Evolutionary conservation across 2,113 vertebrate genomes (phyloP).

Genomic region (Arizona elegans): DNA sequence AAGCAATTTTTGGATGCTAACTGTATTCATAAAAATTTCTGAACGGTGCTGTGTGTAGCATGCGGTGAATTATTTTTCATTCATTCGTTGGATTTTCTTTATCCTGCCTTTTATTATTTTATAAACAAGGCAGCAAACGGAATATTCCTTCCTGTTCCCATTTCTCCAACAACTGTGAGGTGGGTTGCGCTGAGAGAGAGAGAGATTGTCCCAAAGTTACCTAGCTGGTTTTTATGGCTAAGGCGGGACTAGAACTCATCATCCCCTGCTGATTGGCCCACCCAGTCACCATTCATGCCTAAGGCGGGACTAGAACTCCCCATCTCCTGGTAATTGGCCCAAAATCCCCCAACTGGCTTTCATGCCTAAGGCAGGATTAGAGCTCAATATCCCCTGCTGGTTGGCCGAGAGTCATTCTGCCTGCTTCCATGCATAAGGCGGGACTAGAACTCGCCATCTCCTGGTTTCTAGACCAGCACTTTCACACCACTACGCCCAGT

Average conservation of each 20-base stretch:
- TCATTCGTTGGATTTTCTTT: not conserved
- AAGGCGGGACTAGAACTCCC: no score
- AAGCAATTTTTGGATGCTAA: not conserved
- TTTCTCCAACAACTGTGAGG: not conserved
- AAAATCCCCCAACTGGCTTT: no score
- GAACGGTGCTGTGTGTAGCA: not conserved
- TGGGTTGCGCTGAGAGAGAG: not conserved
- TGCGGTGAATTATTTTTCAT: not conserved
- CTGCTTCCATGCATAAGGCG: not conserved
- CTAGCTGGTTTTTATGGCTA: no score
- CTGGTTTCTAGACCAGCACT: not conserved
- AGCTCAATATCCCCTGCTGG: no score
- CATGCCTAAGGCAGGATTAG: no score
- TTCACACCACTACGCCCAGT: not conserved
- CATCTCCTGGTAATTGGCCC: no score
- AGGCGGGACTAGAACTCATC: no score
- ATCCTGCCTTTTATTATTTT: not conserved
- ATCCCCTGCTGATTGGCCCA: no score
- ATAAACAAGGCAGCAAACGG: not conserved
- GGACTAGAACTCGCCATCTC: not conserved
- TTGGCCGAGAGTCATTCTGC: no score
- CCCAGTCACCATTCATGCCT: no score
- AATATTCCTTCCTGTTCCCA: not conserved
- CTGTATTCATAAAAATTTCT: not conserved
- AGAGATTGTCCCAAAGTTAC: not conserved